These are phyloP conservation scores for Saimiri boliviensis DNA, from an alignment of 2,113 vertebrate genomes.

Conservation along the genomic window DNA sequence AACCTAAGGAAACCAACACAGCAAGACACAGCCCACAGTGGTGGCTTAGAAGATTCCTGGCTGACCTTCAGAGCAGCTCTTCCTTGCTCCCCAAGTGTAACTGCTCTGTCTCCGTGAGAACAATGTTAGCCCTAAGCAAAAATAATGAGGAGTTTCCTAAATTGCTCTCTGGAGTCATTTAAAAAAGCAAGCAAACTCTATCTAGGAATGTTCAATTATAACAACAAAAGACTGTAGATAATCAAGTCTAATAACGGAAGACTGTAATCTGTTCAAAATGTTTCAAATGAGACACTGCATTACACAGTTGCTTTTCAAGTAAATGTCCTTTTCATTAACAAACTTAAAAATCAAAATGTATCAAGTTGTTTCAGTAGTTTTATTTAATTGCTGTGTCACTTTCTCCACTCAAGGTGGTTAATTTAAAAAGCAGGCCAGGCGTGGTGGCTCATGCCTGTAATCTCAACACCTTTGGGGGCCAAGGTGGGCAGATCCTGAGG, in stretches of 20 bases:
- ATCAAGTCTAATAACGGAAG: neutral
- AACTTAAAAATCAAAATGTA: neutral
- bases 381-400: neutral
- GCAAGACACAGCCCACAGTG: fast-evolving
- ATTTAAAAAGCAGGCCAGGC: neutral
- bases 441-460: too few relatives aligned
- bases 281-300: neutral
- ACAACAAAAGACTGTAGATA: neutral
- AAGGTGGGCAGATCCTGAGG: too few relatives aligned
- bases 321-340: neutral
- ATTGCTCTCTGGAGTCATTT: neutral
- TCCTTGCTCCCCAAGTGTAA: neutral
- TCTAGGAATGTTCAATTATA: neutral
- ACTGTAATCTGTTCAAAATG: neutral
- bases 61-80: neutral
- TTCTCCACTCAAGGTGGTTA: neutral
- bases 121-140: neutral
- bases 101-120: neutral
- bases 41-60: neutral
- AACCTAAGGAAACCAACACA: fast-evolving
- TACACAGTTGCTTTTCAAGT: neutral
- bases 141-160: neutral
- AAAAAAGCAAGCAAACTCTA: neutral
- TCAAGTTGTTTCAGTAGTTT: neutral
- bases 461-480: too few relatives aligned